Evolutionary conservation across 37 sponge, comb jelly and placozoan genomes (phyloP).

Genomic region (Lycopodina hypogea): DNA sequence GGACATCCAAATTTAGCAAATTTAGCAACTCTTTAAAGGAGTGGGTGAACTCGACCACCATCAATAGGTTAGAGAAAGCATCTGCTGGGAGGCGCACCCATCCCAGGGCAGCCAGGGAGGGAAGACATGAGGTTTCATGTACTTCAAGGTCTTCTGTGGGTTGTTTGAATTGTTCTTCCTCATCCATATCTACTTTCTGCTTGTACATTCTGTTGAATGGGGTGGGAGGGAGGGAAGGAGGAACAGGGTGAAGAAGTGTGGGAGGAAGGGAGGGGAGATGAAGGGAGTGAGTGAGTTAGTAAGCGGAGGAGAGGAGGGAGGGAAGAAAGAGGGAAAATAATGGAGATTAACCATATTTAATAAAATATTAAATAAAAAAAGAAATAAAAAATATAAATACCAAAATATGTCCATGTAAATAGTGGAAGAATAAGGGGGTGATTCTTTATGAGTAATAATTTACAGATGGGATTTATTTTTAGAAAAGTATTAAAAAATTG

Average conservation of each 20-base stretch:
- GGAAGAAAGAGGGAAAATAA: too few species aligned
- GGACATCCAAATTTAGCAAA: constrained; percentile 30
- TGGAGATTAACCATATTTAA: too few species aligned
- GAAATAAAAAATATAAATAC: too few species aligned
- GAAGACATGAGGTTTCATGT: constrained; percentile 30
- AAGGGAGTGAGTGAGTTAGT: too few species aligned
- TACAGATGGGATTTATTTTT: too few species aligned
- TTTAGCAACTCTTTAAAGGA: constrained; percentile 79
- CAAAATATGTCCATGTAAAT: too few species aligned
- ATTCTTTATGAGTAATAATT: too few species aligned
- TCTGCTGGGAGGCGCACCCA: constrained; percentile 51
- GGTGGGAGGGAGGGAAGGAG: neutral
- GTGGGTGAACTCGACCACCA: constrained; percentile 72
- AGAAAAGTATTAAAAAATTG: neutral
- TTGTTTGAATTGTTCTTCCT: constrained; percentile 64
- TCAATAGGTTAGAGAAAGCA: constrained; percentile 73
- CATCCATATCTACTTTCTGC: constrained; percentile 66
- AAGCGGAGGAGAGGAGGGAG: neutral
- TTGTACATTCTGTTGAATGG: constrained; percentile 13
- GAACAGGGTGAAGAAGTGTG: neutral
- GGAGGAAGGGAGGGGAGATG: too few species aligned
- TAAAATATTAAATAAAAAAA: too few species aligned
- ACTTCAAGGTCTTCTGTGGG: constrained; percentile 80
- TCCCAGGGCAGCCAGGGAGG: constrained; percentile 40
- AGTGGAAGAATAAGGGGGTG: too few species aligned